Percentiles rank a stretch among this genome's conserved stretches.
Conservation (phyloP, 2,113 vertebrate species). For the Proterorhinus semilunaris region DNA sequence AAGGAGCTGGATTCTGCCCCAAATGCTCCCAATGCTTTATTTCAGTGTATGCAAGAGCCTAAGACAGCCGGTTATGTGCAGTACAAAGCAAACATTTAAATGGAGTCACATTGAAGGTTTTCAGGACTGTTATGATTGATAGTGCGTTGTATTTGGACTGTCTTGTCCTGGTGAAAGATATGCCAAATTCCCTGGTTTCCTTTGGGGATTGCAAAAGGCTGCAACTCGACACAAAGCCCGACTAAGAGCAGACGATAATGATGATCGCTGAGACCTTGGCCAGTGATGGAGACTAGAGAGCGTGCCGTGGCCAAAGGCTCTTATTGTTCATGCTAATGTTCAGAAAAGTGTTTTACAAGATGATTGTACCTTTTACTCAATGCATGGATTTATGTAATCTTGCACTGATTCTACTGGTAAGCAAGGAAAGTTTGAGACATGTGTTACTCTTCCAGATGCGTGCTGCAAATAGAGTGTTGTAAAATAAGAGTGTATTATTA, state of each 20-base stretch:
- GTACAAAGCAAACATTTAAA: slow-evolving; percentile 44
- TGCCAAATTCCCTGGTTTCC: slow-evolving; percentile 65
- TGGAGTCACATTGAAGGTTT: slow-evolving; percentile 54
- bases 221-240: slow-evolving; percentile 60
- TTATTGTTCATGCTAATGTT: slow-evolving; percentile 54
- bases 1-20: too few species aligned
- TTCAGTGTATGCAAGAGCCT: slow-evolving; percentile 30
- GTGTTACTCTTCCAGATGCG: background rate
- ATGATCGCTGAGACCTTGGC: slow-evolving; percentile 68
- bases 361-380: slow-evolving; percentile 22
- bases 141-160: slow-evolving; percentile 64
- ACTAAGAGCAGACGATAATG: slow-evolving; percentile 64
- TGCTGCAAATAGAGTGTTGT: background rate
- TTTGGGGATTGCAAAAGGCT: slow-evolving; percentile 65
- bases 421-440: background rate
- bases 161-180: slow-evolving; percentile 51
- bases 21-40: slow-evolving; percentile 1
- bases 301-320: slow-evolving; percentile 51
- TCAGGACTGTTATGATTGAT: slow-evolving; percentile 51
- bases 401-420: background rate
- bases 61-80: too few species aligned
- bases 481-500: too few species aligned
- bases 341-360: too few species aligned
- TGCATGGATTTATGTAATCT: background rate
- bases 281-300: slow-evolving; percentile 36